These are phyloP conservation scores for Scaptomyza cyrtandrae DNA, from an alignment of 2,888 invertebrate species.

Conservation along the genomic window DNA sequence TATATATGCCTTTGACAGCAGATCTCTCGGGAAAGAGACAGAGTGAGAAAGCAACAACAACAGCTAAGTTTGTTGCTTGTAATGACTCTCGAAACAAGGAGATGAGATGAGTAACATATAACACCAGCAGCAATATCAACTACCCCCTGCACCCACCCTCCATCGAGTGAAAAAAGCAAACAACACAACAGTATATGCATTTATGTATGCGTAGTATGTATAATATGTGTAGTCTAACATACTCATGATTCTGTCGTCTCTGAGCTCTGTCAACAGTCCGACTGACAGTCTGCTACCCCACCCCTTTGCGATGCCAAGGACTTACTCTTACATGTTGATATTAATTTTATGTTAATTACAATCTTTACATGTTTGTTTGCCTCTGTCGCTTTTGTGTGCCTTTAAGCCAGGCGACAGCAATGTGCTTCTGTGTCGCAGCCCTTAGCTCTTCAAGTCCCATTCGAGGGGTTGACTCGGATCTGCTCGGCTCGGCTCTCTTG, in stretches of 20 bases:
- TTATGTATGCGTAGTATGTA: slow-evolving; percentile 15
- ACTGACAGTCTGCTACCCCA: slow-evolving; percentile 12
- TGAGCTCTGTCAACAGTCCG: slow-evolving; percentile 42
- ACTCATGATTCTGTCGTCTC: slow-evolving; percentile 17
- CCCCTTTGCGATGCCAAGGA: slow-evolving; percentile 21
- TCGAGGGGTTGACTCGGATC: slow-evolving; percentile 30
- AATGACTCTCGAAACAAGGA: slow-evolving; percentile 1
- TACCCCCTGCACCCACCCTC: not conserved
- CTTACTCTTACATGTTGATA: slow-evolving; percentile 61
- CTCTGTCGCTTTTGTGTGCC: slow-evolving; percentile 21
- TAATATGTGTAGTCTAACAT: not conserved
- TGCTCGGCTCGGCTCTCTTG: not conserved
- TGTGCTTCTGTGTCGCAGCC: slow-evolving; percentile 18
- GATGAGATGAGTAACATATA: slow-evolving; percentile 7
- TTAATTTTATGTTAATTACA: slow-evolving; percentile 80
- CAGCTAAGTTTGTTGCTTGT: not conserved
- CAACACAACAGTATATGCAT: slow-evolving; percentile 27
- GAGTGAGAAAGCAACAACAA: not conserved
- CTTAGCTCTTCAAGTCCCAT: slow-evolving; percentile 19
- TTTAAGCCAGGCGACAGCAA: slow-evolving; percentile 22
- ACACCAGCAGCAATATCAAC: slow-evolving; percentile 10
- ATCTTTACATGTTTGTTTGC: slow-evolving; percentile 66
- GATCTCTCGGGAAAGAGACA: not conserved
- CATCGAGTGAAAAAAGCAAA: slow-evolving; percentile 9
- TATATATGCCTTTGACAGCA: slow-evolving; percentile 11